Percentiles rank a stretch among this genome's conserved stretches.
phyloP scores from a whole-genome alignment of 2,797 vertebrate genomes.

The Neosilurus mollespiculum region DNA sequence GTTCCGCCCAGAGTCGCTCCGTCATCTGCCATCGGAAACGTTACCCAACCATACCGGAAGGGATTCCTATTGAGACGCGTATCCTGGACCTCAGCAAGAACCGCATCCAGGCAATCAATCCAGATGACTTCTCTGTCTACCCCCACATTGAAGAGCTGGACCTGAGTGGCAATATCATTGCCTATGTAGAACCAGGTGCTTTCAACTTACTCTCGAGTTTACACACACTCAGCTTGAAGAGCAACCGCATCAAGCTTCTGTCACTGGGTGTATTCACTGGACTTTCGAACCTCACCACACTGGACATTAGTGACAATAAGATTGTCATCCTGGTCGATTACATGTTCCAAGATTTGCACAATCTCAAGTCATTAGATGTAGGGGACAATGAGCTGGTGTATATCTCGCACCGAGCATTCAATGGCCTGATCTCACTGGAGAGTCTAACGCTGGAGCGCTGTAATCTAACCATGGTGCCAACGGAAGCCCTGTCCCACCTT shows the following conservation, averaged over 20 bases:
- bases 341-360: constrained; percentile 98
- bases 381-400: constrained; percentile 99
- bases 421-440: constrained; percentile 90
- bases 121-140: constrained; percentile 90
- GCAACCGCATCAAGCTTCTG: constrained; percentile 96
- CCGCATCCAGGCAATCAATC: constrained; percentile 88
- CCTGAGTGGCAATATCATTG: constrained; percentile 94
- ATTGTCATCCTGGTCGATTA: constrained; percentile 98
- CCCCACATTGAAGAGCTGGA: constrained; percentile 94
- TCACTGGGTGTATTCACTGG: constrained; percentile 93
- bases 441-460: constrained; percentile 94
- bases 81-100: constrained; percentile 98
- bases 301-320: constrained; percentile 99
- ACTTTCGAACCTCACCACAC: constrained; percentile 89
- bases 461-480: constrained; percentile 95
- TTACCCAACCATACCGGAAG: constrained; percentile 88
- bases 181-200: constrained; percentile 93
- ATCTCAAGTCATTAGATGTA: constrained; percentile 91
- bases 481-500: constrained; percentile 96
- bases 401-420: constrained; percentile 97
- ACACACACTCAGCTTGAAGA: constrained; percentile 91
- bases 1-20: constrained; percentile 93
- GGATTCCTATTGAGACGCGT: constrained; percentile 95
- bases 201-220: constrained; percentile 93
- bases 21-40: constrained; percentile 95